These are phyloP conservation scores for Perizoma affinitatum DNA, from an alignment of 2,888 invertebrate species.

Conservation along the genomic window DNA sequence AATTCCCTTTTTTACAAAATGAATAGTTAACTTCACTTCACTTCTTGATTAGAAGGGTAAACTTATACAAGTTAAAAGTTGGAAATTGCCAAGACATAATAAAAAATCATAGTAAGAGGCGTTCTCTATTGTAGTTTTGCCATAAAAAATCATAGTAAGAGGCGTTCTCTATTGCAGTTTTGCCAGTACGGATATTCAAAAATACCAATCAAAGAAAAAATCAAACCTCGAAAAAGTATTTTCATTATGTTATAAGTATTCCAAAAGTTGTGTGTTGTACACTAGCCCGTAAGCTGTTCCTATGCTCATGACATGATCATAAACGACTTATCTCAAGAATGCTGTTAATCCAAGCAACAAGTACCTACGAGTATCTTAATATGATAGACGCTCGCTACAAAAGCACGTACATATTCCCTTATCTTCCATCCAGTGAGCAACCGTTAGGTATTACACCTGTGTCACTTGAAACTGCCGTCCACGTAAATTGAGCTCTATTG, in stretches of 20 bases:
- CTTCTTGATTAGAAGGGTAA: too few relatives aligned
- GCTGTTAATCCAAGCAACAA: slow-evolving; percentile 33
- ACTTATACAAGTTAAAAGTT: too few relatives aligned
- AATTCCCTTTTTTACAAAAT: too few relatives aligned
- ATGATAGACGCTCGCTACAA: slow-evolving; percentile 38
- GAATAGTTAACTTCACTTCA: too few relatives aligned
- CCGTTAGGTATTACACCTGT: slow-evolving; percentile 49
- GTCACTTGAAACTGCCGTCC: slow-evolving; percentile 1
- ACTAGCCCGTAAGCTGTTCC: slow-evolving; percentile 35
- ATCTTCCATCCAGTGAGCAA: slow-evolving; percentile 50
- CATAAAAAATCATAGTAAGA: too few relatives aligned
- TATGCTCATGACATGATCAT: slow-evolving; percentile 30
- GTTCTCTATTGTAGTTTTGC: too few relatives aligned
- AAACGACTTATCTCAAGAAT: slow-evolving; percentile 34
- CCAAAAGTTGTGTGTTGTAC: slow-evolving; percentile 11
- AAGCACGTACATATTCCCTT: slow-evolving; percentile 43
- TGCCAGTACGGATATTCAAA: too few relatives aligned
- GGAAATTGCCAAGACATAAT: too few relatives aligned
- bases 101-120: too few relatives aligned
- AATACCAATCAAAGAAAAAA: too few relatives aligned
- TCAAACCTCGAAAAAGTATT: too few relatives aligned
- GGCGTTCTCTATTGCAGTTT: too few relatives aligned
- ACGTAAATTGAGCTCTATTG: background rate
- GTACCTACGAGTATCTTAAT: slow-evolving; percentile 22
- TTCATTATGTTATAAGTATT: background rate